Percentiles rank a stretch among this genome's conserved stretches.
Evolutionary conservation across 2,113 vertebrate species (phyloP).

Genomic region (Crotalus horridus): DNA sequence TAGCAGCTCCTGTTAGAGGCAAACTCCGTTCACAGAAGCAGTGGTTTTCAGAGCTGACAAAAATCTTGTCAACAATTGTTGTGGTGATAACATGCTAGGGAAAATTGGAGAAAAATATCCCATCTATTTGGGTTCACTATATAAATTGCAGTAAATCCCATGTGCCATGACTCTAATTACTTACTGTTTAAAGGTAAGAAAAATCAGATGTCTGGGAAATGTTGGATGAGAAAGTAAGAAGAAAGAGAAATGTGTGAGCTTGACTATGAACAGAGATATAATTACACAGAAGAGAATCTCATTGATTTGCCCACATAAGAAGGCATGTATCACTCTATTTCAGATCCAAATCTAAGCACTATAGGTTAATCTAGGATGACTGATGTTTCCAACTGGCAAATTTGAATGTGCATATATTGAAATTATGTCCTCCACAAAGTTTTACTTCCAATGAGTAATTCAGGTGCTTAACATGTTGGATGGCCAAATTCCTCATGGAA

Average conservation of each 20-base stretch:
- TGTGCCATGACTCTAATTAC: background rate
- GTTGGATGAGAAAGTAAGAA: background rate
- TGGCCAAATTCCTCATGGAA: background rate
- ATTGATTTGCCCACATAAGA: background rate
- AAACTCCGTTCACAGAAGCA: constrained; percentile 40
- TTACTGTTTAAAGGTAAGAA: background rate
- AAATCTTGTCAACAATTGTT: background rate
- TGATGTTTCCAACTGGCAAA: background rate
- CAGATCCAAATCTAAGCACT: background rate
- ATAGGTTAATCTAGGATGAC: background rate
- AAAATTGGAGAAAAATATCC: background rate
- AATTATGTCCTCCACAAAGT: background rate
- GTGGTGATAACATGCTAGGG: background rate
- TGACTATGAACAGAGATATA: background rate
- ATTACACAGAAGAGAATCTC: background rate
- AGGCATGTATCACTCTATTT: background rate
- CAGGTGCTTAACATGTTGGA: background rate
- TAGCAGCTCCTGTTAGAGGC: constrained; percentile 61
- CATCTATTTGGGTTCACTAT: background rate
- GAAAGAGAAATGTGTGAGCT: background rate
- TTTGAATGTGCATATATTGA: background rate
- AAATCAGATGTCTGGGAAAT: constrained; percentile 24
- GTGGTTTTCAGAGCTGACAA: constrained; percentile 17
- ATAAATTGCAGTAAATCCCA: constrained; percentile 15
- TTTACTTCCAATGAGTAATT: background rate